Evolutionary conservation across 2,888 invertebrate species (phyloP).

Genomic region (Phasia obesa): DNA sequence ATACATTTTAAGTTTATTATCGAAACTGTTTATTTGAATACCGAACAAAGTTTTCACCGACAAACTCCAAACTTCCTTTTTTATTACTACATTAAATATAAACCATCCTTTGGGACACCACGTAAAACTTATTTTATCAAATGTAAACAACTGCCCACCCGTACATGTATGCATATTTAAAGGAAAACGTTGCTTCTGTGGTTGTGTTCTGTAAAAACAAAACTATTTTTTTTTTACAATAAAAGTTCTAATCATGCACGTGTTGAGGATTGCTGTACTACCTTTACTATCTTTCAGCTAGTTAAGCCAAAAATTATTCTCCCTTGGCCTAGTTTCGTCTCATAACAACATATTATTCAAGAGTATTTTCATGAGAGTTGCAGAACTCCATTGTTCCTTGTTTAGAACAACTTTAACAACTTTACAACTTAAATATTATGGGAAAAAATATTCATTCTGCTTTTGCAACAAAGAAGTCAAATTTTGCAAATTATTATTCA

Average conservation of each 20-base stretch:
- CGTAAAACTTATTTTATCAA: no score
- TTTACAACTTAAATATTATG: constrained; percentile 28
- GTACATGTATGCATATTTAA: no score
- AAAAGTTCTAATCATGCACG: constrained; percentile 25
- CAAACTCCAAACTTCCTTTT: no score
- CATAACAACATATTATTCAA: background rate
- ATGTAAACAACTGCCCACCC: no score
- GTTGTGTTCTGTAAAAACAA: background rate
- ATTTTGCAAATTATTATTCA: constrained; percentile 36
- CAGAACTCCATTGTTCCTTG: background rate
- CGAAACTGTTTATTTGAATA: no score
- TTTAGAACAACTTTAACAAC: background rate
- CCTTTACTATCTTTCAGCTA: background rate
- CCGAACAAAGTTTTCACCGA: no score
- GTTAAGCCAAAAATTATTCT: background rate
- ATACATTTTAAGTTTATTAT: no score
- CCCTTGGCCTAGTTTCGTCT: constrained; percentile 45
- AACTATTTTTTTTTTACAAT: constrained; percentile 14
- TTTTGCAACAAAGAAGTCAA: constrained; percentile 20
- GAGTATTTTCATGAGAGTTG: constrained; percentile 9
- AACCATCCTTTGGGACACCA: no score
- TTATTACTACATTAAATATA: no score
- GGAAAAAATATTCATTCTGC: constrained; percentile 11
- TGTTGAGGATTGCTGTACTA: constrained; percentile 11
- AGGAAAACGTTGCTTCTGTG: background rate